A percentile compares a stretch with the other conserved stretches of the same genome.
These are phyloP conservation scores for Drosophila neotestacea DNA, from an alignment of 2,888 invertebrate genomes.

Conservation along the genomic window DNA sequence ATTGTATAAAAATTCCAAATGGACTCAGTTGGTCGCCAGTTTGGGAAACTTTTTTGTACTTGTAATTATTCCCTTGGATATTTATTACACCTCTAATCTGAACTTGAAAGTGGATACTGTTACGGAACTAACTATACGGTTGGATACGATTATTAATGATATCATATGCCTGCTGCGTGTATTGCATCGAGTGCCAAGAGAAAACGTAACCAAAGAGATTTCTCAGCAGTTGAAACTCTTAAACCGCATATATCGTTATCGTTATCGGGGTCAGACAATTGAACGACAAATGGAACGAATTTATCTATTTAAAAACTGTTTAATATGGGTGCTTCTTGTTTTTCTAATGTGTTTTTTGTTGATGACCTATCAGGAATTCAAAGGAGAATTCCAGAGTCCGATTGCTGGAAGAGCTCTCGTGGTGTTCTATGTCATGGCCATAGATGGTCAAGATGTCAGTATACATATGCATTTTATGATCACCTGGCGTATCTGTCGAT, in stretches of 20 bases:
- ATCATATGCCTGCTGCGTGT: conserved; percentile 32
- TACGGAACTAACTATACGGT: background rate
- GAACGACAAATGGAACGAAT: conserved; percentile 11
- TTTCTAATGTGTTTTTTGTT: background rate
- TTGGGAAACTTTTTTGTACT: conserved; percentile 26
- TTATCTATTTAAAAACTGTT: conserved; percentile 28
- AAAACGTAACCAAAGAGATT: conserved; percentile 17
- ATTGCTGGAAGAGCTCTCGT: background rate
- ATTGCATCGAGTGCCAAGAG: conserved; percentile 28
- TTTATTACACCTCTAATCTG: background rate
- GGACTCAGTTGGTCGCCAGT: conserved; percentile 33
- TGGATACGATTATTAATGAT: conserved; percentile 23
- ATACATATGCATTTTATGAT: conserved; percentile 42
- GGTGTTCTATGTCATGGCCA: background rate
- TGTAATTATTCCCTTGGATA: background rate
- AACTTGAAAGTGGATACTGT: background rate
- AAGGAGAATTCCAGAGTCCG: rapidly evolving
- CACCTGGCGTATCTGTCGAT: conserved; percentile 34
- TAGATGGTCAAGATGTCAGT: conserved; percentile 12
- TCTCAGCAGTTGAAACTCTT: conserved; percentile 10
- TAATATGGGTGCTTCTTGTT: conserved; percentile 10
- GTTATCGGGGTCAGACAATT: background rate
- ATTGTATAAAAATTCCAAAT: conserved; percentile 18
- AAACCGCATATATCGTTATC: conserved; percentile 20
- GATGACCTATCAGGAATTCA: background rate